Conservation (phyloP, 2,113 vertebrate species). For the Periophthalmus modestus region DNA sequence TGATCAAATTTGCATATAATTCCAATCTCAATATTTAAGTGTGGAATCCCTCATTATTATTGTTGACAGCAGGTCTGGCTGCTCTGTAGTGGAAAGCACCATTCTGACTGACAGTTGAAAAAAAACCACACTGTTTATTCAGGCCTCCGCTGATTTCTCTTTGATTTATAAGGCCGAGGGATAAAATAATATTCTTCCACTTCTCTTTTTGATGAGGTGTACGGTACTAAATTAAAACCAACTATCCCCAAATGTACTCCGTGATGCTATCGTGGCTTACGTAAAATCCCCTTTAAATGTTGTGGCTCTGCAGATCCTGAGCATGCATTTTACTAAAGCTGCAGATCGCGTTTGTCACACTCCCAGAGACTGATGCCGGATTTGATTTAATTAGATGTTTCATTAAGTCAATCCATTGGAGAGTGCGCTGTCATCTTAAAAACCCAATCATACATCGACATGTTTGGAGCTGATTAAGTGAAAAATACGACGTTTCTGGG, state of each 20-base stretch:
- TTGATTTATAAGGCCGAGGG: constrained; percentile 3
- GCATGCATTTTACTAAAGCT: background rate
- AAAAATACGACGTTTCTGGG: background rate
- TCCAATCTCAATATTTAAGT: background rate
- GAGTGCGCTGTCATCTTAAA: background rate
- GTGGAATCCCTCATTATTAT: background rate
- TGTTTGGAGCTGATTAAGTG: background rate
- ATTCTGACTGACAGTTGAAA: constrained; percentile 4
- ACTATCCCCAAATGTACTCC: background rate
- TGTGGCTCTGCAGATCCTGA: no score
- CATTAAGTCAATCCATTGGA: constrained; percentile 4
- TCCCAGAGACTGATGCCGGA: background rate
- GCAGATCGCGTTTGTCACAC: constrained; percentile 2
- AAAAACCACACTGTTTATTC: background rate
- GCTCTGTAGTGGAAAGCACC: constrained; percentile 12
- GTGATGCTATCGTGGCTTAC: background rate
- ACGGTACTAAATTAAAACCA: constrained; percentile 6
- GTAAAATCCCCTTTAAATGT: background rate
- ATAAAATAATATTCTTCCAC: background rate
- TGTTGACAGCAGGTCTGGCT: background rate
- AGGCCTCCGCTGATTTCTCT: constrained; percentile 1
- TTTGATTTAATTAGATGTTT: constrained; percentile 12
- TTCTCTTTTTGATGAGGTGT: constrained; percentile 4
- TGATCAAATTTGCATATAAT: background rate
- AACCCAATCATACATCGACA: background rate